A percentile compares a stretch with the other conserved stretches of the same genome.
Evolutionary conservation across 2,888 invertebrate species (phyloP).

Genomic region (Ophion slaviceki): DNA sequence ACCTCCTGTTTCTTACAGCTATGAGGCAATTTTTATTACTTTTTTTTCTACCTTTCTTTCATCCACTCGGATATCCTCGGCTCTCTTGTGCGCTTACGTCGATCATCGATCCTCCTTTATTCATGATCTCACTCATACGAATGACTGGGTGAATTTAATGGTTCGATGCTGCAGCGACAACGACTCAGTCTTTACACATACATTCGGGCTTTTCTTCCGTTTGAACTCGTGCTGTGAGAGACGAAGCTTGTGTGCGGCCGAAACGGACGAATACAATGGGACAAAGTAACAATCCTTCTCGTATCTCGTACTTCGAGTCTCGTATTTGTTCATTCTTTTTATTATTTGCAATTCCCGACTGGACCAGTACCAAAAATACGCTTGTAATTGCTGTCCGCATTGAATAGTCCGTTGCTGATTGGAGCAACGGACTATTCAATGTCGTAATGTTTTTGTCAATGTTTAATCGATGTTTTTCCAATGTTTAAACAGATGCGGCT

Average conservation of each 20-base stretch:
- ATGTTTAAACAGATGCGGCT: not conserved
- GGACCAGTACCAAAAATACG: slow-evolving; percentile 4
- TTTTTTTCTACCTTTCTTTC: slow-evolving; percentile 28
- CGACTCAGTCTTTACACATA: slow-evolving; percentile 39
- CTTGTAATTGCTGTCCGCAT: slow-evolving; percentile 13
- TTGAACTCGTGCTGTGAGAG: slow-evolving; percentile 56
- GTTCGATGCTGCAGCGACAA: slow-evolving; percentile 51
- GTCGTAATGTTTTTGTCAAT: not conserved
- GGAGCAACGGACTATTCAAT: not conserved
- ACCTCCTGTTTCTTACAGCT: slow-evolving; percentile 61
- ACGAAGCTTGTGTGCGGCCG: slow-evolving; percentile 16
- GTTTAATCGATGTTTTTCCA: not conserved
- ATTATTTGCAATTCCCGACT: not conserved
- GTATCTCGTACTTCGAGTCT: slow-evolving; percentile 8
- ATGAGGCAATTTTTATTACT: slow-evolving; percentile 26
- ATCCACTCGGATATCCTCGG: slow-evolving; percentile 40
- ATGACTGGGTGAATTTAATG: slow-evolving; percentile 64
- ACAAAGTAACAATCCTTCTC: slow-evolving; percentile 40
- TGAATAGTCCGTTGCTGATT: too few relatives aligned
- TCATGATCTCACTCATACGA: slow-evolving; percentile 34
- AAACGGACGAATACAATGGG: slow-evolving; percentile 35
- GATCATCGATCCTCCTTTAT: slow-evolving; percentile 61
- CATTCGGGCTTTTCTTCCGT: not conserved
- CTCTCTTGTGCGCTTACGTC: slow-evolving; percentile 56
- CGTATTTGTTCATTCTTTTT: not conserved